A percentile compares a stretch with the other conserved stretches of the same genome.
These are phyloP conservation scores for Morone chrysops DNA, from an alignment of 2,113 vertebrate genomes.

Conservation along the genomic window DNA sequence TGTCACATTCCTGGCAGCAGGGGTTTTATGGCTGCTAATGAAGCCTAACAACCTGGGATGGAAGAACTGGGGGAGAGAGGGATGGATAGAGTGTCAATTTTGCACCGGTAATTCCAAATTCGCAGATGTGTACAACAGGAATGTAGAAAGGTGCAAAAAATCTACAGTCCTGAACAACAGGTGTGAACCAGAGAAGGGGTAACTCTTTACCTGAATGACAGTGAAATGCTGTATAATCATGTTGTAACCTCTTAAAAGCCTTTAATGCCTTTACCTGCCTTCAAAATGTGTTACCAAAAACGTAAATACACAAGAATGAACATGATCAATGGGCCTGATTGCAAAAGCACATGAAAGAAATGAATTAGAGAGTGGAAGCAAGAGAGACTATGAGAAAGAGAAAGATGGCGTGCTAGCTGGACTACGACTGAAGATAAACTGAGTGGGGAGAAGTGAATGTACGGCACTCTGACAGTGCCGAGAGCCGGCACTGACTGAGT, in stretches of 20 bases:
- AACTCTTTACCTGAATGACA: neutral
- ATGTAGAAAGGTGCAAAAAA: constrained; percentile 8
- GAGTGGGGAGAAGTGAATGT: constrained; percentile 56
- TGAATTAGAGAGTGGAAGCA: constrained; percentile 11
- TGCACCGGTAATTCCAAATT: neutral
- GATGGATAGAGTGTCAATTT: constrained; percentile 34
- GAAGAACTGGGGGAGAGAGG: constrained; percentile 12
- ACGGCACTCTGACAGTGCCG: constrained; percentile 19
- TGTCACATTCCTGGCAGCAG: constrained; percentile 59
- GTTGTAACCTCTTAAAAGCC: constrained; percentile 14
- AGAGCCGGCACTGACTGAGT: constrained; percentile 35
- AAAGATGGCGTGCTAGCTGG: constrained; percentile 26
- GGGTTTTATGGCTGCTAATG: constrained; percentile 44
- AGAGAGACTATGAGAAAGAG: constrained; percentile 12
- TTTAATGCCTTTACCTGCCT: neutral
- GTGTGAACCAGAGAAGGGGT: neutral
- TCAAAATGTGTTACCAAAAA: neutral
- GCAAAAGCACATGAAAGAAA: constrained; percentile 44
- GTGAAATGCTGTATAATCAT: neutral
- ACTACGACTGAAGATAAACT: constrained; percentile 64
- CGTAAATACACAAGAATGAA: constrained; percentile 11
- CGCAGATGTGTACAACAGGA: constrained; percentile 7
- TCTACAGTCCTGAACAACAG: constrained; percentile 17
- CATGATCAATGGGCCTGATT: constrained; percentile 29
- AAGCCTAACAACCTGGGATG: constrained; percentile 43